Evolutionary conservation across 2,113 vertebrate species (phyloP).

Genomic region (Pogona vitticeps): DNA sequence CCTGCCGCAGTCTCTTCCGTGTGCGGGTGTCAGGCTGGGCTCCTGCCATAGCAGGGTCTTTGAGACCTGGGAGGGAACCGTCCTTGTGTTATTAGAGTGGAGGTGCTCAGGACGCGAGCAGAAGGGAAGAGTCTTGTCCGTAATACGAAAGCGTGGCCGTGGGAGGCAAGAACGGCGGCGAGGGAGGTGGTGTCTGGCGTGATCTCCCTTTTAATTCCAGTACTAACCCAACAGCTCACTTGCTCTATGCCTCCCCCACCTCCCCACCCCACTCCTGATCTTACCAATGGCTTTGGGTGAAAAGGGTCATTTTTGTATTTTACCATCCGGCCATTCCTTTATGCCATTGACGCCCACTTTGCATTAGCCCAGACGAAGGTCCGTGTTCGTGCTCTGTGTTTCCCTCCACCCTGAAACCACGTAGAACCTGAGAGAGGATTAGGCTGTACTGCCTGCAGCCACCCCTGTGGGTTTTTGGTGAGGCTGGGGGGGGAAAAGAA

Average conservation of each 20-base stretch:
- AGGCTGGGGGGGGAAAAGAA: neutral
- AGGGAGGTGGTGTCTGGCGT: neutral
- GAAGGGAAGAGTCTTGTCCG: too few species aligned
- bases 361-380: too few species aligned
- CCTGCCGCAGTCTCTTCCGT: neutral
- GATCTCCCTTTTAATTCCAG: neutral
- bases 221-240: conserved; percentile 18
- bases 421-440: neutral
- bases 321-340: conserved; percentile 27
- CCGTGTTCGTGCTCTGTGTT: too few species aligned
- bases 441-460: too few species aligned
- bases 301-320: conserved; percentile 60
- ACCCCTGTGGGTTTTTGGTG: too few species aligned
- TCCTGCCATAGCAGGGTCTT: neutral
- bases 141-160: too few species aligned
- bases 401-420: neutral
- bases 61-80: too few species aligned
- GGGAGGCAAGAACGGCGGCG: neutral
- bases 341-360: too few species aligned
- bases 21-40: too few species aligned
- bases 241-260: conserved; percentile 42
- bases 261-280: neutral
- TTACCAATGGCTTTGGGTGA: conserved; percentile 15
- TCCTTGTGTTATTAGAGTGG: neutral
- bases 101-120: too few species aligned